Base-by-base conservation (phyloP, 2,797 vertebrate species). In the Enteromius trimaculatus region DNA sequence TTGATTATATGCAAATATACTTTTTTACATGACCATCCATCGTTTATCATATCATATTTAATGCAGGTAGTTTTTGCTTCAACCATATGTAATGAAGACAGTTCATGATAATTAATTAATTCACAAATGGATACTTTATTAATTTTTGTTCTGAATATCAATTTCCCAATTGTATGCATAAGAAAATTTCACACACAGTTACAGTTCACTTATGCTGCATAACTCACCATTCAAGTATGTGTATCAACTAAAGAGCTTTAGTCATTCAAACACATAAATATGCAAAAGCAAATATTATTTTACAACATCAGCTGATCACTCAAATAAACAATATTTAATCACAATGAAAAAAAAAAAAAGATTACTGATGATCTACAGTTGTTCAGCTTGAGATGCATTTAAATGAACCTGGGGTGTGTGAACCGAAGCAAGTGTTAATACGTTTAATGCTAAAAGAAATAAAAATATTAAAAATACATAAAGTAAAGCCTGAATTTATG, bases 111-210 rank as follows among this genome's bases (percentile, higher is more conserved):
- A 26, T 21, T 26, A 23, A 64, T 81, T 66, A 2, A 66, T 76
- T 53, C 60, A 76, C n/a, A 75, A 66, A 82, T 17, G 6, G 39
- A 82, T 16, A 34, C 31, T 23, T 31, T 17, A 81, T 29, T 29
- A 75, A 23, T 62, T 29, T 81, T 49, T 37, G 44, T 53, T 53
- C 44, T 14, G 21, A 37, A 64, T 58, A 64, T 81, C 1, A 44
- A 19, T 26, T 31, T 1, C 5, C 17, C 26, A 6, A 5, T 23
- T 55, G 31, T 29, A 31, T 77, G 68, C 6, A 60, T 17, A 19
- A 23, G 47, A 77, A 68, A 6, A 76, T 34, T 0, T 34, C 3
- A 29, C 14, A 75, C n/a, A 66, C 47, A n/a, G 16, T 42, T 53
- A 39, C 29, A 42, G 19, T 29, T 42, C n/a, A 82, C 53, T 21